A percentile compares a stretch with the other conserved stretches of the same genome.
phyloP scores from a whole-genome alignment of 1,140 invertebrate species.

The Pygmarrhopalites habei region DNA sequence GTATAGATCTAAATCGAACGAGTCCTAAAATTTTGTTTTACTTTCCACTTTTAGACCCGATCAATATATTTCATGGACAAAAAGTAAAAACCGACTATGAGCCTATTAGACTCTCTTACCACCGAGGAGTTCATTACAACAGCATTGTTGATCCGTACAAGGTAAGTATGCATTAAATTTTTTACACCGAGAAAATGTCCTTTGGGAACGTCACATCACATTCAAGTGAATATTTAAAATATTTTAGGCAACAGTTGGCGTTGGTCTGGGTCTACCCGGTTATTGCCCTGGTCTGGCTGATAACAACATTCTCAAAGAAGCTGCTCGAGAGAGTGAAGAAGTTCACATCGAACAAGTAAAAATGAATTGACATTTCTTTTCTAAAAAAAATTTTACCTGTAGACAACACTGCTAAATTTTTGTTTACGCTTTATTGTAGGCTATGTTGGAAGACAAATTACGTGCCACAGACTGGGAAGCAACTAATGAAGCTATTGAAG shows the following conservation, averaged over 20 bases:
- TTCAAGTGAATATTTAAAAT: not conserved
- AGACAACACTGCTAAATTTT: no score
- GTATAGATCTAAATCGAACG: no score
- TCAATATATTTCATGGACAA: constrained; percentile 79
- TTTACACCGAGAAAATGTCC: not conserved
- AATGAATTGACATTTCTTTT: no score
- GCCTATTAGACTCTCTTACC: constrained; percentile 83
- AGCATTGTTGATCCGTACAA: constrained; percentile 83
- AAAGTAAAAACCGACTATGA: constrained; percentile 67
- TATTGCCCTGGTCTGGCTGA: constrained; percentile 73
- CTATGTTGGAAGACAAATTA: constrained; percentile 89
- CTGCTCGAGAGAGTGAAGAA: constrained; percentile 72
- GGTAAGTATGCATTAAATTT: constrained; percentile 29
- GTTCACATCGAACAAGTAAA: constrained; percentile 75
- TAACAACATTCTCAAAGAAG: constrained; percentile 67
- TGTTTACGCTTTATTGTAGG: constrained; percentile 46
- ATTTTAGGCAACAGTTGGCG: constrained; percentile 61
- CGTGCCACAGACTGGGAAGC: constrained; percentile 88
- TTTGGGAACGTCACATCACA: no score
- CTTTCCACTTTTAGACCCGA: constrained; percentile 61
- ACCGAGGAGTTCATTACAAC: constrained; percentile 84
- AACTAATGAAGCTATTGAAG: constrained; percentile 84
- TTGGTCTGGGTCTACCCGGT: constrained; percentile 77
- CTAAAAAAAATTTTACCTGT: no score
- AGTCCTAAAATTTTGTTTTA: constrained; percentile 5